A percentile compares a stretch with the other conserved stretches of the same genome.
These are phyloP conservation scores for Paratrypauchen microcephalus DNA, from an alignment of 2,797 vertebrate species.

Conservation along the genomic window DNA sequence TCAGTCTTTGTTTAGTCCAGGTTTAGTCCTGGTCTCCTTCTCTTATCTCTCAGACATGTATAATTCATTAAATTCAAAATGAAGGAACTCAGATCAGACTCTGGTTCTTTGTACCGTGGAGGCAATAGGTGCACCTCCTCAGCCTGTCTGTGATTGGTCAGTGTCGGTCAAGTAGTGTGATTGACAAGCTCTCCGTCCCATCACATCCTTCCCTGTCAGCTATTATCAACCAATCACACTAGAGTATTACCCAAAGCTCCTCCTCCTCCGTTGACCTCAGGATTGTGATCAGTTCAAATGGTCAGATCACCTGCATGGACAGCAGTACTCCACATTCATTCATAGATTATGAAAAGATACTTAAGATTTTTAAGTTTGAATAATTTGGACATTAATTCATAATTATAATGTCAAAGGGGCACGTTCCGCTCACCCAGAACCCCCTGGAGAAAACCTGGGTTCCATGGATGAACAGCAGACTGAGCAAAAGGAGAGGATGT, in stretches of 20 bases:
- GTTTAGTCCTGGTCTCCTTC: too few relatives aligned
- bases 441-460: conserved; percentile 88
- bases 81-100: too few relatives aligned
- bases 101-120: too few relatives aligned
- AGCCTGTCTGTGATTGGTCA: conserved; percentile 16
- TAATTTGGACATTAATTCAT: too few relatives aligned
- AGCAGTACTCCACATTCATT: neutral
- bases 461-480: conserved; percentile 74
- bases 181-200: conserved; percentile 17
- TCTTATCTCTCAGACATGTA: too few relatives aligned
- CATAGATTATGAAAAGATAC: too few relatives aligned
- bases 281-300: conserved; percentile 33
- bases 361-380: too few relatives aligned
- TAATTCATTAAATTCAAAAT: too few relatives aligned
- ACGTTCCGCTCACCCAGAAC: conserved; percentile 78
- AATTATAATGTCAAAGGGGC: conserved; percentile 64
- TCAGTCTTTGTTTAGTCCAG: too few relatives aligned
- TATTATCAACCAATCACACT: conserved; percentile 7
- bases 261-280: neutral
- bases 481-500: conserved; percentile 83
- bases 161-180: neutral
- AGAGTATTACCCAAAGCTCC: conserved; percentile 9
- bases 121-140: neutral
- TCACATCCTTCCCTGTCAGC: neutral
- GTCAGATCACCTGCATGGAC: neutral